Evolutionary conservation across 2,888 invertebrate species (phyloP).

Genomic region (Diachrysia chrysitis): DNA sequence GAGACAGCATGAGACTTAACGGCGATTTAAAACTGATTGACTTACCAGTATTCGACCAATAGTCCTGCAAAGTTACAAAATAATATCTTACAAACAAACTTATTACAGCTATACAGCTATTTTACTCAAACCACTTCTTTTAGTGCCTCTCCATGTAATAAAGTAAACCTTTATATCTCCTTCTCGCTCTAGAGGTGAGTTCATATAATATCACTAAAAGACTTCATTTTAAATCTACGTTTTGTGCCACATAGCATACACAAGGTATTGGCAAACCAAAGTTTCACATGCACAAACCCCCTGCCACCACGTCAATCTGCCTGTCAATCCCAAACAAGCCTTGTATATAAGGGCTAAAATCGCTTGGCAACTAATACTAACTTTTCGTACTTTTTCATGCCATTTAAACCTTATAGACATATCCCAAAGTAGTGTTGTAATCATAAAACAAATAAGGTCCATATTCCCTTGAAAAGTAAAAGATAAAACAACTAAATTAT

Average conservation of each 20-base stretch:
- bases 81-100: no score
- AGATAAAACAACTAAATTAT: conserved; percentile 2
- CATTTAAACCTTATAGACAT: not conserved
- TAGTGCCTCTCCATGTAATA: no score
- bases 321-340: not conserved
- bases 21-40: no score
- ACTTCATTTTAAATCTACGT: not conserved
- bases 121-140: no score
- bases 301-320: not conserved
- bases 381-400: not conserved
- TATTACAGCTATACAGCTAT: no score
- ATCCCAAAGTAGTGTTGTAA: not conserved
- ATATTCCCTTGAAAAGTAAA: not conserved
- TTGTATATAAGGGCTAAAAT: not conserved
- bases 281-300: not conserved
- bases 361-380: not conserved
- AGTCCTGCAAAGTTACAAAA: no score
- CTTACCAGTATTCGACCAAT: no score
- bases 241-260: not conserved
- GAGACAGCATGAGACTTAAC: no score
- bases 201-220: not conserved
- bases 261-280: not conserved
- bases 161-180: no score
- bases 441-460: not conserved
- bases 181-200: no score